Conservation (phyloP, 2,888 invertebrate genomes). For the Apodemia duryi region DNA sequence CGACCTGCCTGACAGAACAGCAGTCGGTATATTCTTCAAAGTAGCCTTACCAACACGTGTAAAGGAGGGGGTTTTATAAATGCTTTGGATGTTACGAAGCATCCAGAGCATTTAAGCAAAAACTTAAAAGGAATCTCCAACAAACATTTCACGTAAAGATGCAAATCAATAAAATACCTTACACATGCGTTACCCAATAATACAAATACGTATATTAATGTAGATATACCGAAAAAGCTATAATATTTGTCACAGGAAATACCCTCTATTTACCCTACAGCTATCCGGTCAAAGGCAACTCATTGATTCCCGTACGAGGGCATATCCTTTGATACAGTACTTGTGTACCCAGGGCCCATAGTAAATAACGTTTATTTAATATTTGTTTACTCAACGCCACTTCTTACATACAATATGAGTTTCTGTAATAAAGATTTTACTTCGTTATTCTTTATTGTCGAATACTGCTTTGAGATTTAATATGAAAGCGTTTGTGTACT, state of each 20-base stretch:
- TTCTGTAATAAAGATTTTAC: conserved; percentile 8
- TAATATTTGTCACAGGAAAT: conserved; percentile 61
- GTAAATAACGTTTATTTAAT: conserved; percentile 56
- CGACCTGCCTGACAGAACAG: too few relatives aligned
- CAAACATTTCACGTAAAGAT: neutral
- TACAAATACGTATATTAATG: conserved; percentile 11
- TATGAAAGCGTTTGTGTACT: too few relatives aligned
- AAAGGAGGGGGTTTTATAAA: too few relatives aligned
- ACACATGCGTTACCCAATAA: conserved; percentile 7
- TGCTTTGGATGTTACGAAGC: neutral
- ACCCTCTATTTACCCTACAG: conserved; percentile 60
- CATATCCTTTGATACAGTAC: conserved; percentile 49
- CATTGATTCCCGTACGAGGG: conserved; percentile 52
- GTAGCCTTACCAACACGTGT: too few relatives aligned
- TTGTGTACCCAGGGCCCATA: conserved; percentile 41
- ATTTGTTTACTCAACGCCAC: conserved; percentile 38
- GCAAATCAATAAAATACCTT: conserved; percentile 7
- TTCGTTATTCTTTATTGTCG: neutral
- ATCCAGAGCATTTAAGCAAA: neutral
- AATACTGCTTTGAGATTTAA: too few relatives aligned
- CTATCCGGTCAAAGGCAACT: conserved; percentile 56
- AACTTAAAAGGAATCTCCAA: neutral
- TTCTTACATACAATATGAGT: conserved; percentile 16
- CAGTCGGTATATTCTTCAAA: too few relatives aligned
- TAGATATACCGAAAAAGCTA: conserved; percentile 22